A percentile compares a stretch with the other conserved stretches of the same genome.
Evolutionary conservation across 2,113 vertebrate species (phyloP).

Genomic region (Patagioenas fasciata): DNA sequence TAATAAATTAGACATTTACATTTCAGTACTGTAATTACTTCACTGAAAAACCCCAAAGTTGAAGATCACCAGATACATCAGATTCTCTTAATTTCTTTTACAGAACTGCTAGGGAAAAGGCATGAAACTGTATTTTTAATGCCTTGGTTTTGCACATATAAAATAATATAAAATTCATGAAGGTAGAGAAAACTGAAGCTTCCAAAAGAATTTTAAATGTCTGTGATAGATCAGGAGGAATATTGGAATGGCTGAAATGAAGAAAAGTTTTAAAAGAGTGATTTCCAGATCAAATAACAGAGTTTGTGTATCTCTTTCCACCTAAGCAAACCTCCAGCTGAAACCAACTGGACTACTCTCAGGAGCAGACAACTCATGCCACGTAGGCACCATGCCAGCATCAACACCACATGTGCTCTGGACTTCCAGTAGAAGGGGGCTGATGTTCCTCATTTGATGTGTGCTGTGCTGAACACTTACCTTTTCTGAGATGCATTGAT

Average conservation of each 20-base stretch:
- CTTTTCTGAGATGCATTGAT: not conserved
- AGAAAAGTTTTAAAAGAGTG: not conserved
- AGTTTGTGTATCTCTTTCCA: not conserved
- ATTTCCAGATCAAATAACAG: not conserved
- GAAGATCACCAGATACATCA: not conserved
- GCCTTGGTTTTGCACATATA: not conserved
- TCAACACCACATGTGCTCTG: not conserved
- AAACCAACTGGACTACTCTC: not conserved
- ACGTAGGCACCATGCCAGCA: not conserved
- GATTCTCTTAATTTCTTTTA: not conserved
- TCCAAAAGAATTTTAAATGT: constrained; percentile 34
- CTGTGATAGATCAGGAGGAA: not conserved
- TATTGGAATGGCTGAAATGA: not conserved
- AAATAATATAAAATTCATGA: constrained; percentile 31
- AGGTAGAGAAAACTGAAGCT: constrained; percentile 11
- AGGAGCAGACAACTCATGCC: not conserved
- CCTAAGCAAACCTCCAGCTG: not conserved
- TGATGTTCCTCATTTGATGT: not conserved
- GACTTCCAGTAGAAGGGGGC: not conserved
- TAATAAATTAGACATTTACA: not conserved
- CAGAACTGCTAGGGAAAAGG: not conserved
- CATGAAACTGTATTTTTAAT: constrained; percentile 14
- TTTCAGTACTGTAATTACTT: not conserved
- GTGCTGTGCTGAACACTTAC: not conserved
- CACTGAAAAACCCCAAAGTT: not conserved